Evolutionary conservation across 2,888 invertebrate species (phyloP), one percentile per base, ranked within the genome.

Genomic region (Epinotia brunnichana): DNA sequence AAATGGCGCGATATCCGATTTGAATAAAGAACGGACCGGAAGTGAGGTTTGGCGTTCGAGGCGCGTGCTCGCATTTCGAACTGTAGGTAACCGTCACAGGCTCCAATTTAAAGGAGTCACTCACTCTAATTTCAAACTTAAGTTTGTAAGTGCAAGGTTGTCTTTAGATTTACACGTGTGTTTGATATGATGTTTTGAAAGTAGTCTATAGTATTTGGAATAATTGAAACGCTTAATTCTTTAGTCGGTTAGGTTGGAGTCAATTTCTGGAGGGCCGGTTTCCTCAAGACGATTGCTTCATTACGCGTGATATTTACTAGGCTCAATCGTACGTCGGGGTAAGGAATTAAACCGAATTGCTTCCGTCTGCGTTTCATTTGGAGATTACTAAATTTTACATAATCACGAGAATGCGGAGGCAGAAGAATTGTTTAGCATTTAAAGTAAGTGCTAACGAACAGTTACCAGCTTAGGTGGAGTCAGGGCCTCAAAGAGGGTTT

Each of bases 1-100:
- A 86, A 88, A 87, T 84, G 88, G 85, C 85, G 82, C 83, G 82
- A 85, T 88, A 86, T 87, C 85, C 84, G 88, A 89, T 90, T 90
- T 90, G 85, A 90, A 90, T 90, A 87, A 87, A 83, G 84, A 85
- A 86, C 82, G 82, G 69, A 74, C 73, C 73, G 73, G 76, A 74
- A 76, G 74, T 72, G 74, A 76, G 73, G 76, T 75, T 75, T 69
- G 74, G 66, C 70, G 73, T 68, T 59, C 61, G 60, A 61, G 73
- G 73, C 67, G 76, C 70, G 68, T 71, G 72, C 67, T 72, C 61
- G 72, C 67, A 64, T 53, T 72, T 66, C 13, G 66, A 56, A 63
- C 11, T 60, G 66, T 66, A n/a, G n/a, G n/a, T n/a, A 66, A 66
- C 66, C 54, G 56, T 41, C 54, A 24, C 21, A 56, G 54, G n/a